Evolutionary conservation across 2,888 invertebrate species (phyloP).

Genomic region (Pristionchus mayeri): DNA sequence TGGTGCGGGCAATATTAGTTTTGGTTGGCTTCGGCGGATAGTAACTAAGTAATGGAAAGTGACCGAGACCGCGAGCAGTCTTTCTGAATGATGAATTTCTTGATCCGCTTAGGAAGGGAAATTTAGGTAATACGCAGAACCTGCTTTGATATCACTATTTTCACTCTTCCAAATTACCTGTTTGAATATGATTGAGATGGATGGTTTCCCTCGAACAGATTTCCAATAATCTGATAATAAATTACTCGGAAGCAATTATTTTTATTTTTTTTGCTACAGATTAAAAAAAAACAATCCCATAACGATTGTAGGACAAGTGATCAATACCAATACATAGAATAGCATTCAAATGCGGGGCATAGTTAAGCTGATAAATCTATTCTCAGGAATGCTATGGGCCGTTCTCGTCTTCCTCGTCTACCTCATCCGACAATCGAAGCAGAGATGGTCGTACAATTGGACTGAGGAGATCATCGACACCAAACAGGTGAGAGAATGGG

Average conservation of each 20-base stretch:
- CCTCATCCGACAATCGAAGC: conserved; percentile 58
- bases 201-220: too few species aligned
- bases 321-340: too few species aligned
- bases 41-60: too few species aligned
- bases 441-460: conserved; percentile 66
- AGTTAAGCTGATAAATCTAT: too few species aligned
- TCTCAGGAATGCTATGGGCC: conserved; percentile 33
- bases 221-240: background rate
- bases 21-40: too few species aligned
- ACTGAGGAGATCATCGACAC: conserved; percentile 57
- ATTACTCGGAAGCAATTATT: background rate
- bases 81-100: background rate
- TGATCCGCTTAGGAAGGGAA: background rate
- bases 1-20: too few species aligned
- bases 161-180: too few species aligned
- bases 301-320: background rate
- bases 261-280: background rate
- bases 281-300: background rate
- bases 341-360: too few species aligned
- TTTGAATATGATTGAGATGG: too few species aligned
- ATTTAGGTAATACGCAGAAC: background rate
- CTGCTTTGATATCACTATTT: background rate
- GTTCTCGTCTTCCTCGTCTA: conserved; percentile 42
- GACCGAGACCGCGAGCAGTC: background rate
- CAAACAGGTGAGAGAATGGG: conserved; percentile 51